Base-by-base conservation (phyloP, 2,113 vertebrate species). In the Amblyornis subalaris region DNA sequence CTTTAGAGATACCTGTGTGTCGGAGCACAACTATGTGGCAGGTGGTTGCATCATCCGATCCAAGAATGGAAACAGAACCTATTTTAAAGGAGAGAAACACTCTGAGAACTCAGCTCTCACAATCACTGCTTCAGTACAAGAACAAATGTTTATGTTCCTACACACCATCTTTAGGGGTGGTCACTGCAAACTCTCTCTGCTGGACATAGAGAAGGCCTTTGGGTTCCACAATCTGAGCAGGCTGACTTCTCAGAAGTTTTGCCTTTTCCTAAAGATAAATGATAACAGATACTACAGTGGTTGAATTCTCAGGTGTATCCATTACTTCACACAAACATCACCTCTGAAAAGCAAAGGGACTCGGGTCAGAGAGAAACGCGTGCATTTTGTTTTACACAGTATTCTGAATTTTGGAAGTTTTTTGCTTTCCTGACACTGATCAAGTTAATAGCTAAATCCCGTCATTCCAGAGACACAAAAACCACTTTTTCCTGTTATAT, bases 21-120 rank as follows among this genome's bases (percentile, higher is more conserved):
- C 99, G 98, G 75, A 99, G 97, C 73, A 99, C 98, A 76, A 99
- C 98, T 92, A 99, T 97, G 97, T 99, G 99, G 96, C 99, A 99
- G 75, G 99, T 99, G 35, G 99, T 99, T 72, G 99, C 99, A 96
- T 99, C 99, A 40, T 98, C 99, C 61, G 99, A 99, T 77, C 99
- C 99, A 74, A 99, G 98, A 92, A 99, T 95, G 61, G 99, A 98
- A 92, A 99, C 97, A 57, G 98, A 98, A 85, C 98, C 99, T 99
- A 97, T 90, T 92, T 90, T 35, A 91, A 94, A 96, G 91, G 38
- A 96, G 45, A 95, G 88, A 95, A 96, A 95, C 14, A 44, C 15
- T 12, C 19, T 97, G 85, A 97, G 91, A 84, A 57, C 66, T 83
- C 35, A 2, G 3, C 19, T 48, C 29, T 47, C 23, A 45, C n/a